phyloP scores from a whole-genome alignment of 2,113 vertebrate species.

The Pelecanoides urinatrix region DNA sequence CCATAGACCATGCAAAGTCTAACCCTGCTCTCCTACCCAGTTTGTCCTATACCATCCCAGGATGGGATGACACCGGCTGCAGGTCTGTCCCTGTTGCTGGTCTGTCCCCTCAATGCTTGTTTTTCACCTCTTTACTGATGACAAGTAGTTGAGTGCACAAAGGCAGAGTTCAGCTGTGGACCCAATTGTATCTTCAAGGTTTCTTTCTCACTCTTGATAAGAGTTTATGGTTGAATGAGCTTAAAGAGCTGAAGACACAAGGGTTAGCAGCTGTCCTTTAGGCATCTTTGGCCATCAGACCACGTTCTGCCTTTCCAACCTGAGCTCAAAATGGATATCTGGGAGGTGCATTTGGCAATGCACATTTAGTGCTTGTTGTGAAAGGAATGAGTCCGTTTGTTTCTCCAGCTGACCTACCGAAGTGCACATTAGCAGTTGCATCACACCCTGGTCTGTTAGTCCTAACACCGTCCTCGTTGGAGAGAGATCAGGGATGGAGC shows the following conservation, averaged over 20 bases:
- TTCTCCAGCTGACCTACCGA: neutral
- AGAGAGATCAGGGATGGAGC: neutral
- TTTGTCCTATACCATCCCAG: neutral
- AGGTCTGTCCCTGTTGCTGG: neutral
- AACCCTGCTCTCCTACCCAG: neutral
- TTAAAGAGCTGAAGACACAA: neutral
- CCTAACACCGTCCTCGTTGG: accelerated
- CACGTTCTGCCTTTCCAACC: neutral
- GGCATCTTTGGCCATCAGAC: neutral
- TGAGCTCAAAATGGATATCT: neutral
- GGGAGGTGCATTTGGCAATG: neutral
- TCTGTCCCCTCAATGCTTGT: neutral
- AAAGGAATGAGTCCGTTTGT: neutral
- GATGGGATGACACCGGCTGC: neutral
- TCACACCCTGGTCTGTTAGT: neutral
- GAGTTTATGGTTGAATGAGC: neutral
- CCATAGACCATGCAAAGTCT: neutral
- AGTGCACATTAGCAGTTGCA: neutral
- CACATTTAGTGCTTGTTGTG: neutral
- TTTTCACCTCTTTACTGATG: neutral
- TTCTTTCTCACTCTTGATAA: neutral
- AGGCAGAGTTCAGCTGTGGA: neutral
- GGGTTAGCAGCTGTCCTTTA: neutral
- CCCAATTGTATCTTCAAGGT: neutral
- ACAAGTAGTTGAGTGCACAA: neutral